Evolutionary conservation across 1,140 invertebrate genomes (phyloP), one percentile per base, ranked within the genome.

Genomic region (Drosophila ficusphila): DNA sequence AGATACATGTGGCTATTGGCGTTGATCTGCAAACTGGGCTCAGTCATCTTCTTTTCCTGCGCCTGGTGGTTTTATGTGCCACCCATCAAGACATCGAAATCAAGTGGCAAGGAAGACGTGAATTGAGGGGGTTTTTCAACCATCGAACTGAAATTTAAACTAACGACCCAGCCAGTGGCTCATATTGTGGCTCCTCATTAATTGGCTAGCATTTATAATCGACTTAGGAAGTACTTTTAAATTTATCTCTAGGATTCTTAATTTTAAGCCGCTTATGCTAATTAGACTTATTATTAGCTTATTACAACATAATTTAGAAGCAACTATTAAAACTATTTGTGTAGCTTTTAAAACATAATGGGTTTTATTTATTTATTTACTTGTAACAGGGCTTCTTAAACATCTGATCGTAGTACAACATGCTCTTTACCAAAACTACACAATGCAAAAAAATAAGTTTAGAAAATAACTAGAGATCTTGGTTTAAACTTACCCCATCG

Each of bases 51-150:
- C 90, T 95, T 95, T 88, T 93, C 95, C 83, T 90, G 94, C 1
- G 94, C 95, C 9, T 95, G 95, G 94, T 94, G 94, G 93, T 94
- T 93, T 79, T 95, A 95, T 83, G 92, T 93, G 21, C 94, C 95
- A 4, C 94, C 49, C 11, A 73, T 19, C n/a, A 61, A 76, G 12
- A 1, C 39, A 1, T 9, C 11, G 2, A 64, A 57, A 23, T 23
- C 6, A 16, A 76, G 62, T n/a, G 48, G 41, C 8, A 52, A 79
- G 12, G 21, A 53, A 8, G 57, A 68, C 11, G 21, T 27, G 11
- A 76, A 44, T 27, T 71, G 23, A 61, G 23, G 12, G 11, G n/a
- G 8, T 14, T 4, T 16, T 14, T 4, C 16, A 46, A n/a, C 33
- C 14, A 47, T 41, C 8, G 47, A 72, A 72, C 38, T 72, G 47